phyloP scores from a whole-genome alignment of 2,113 vertebrate species.

The Gnathonemus longibarbis region DNA sequence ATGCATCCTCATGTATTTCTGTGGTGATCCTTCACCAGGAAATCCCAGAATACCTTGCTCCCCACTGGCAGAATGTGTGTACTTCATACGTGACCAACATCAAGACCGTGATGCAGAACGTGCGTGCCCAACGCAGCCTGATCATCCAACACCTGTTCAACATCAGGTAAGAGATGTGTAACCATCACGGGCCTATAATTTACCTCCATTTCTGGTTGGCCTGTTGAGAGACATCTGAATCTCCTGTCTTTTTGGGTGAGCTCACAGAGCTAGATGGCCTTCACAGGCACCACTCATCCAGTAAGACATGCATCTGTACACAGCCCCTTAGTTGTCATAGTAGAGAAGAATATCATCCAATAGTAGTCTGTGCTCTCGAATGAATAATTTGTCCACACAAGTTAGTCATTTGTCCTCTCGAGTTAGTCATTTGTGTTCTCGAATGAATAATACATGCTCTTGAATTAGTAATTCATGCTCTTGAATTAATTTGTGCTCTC shows the following conservation, averaged over 20 bases:
- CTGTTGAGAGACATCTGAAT: not conserved
- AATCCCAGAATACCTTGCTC: constrained; percentile 60
- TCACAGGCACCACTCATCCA: not conserved
- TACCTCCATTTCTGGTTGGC: not conserved
- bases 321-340: not conserved
- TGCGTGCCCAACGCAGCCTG: constrained; percentile 58
- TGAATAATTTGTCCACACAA: not conserved
- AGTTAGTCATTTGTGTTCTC: not conserved
- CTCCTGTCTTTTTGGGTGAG: not conserved
- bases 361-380: not conserved
- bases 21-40: constrained; percentile 55
- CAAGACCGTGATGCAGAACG: constrained; percentile 69
- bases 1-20: not conserved
- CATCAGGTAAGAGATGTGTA: constrained; percentile 55
- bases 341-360: not conserved
- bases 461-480: too few species aligned
- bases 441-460: too few species aligned
- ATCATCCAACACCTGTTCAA: constrained; percentile 64
- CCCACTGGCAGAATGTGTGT: constrained; percentile 74
- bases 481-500: too few species aligned
- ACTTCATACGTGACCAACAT: constrained; percentile 60
- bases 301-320: not conserved
- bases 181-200: not conserved
- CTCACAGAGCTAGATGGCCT: not conserved
- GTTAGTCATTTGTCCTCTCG: not conserved